phyloP scores from a whole-genome alignment of 2,797 vertebrate species.

The Erethizon dorsatum region DNA sequence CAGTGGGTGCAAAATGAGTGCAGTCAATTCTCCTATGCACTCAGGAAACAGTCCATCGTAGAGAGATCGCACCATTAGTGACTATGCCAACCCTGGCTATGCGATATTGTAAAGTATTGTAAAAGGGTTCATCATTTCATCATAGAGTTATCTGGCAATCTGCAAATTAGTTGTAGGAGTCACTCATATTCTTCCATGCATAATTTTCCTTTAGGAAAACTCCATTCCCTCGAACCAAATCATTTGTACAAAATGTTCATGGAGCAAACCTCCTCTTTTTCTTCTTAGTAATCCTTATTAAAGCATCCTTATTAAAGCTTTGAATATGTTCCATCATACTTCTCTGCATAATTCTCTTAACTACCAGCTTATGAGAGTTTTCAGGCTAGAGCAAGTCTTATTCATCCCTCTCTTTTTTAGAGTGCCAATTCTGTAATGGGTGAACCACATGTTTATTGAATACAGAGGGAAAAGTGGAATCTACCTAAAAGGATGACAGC shows the following conservation, averaged over 20 bases:
- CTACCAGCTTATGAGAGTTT: neutral
- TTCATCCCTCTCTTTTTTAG: neutral
- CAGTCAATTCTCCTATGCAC: neutral
- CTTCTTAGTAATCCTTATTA: neutral
- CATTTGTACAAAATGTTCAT: neutral
- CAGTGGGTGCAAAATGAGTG: neutral
- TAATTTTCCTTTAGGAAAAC: neutral
- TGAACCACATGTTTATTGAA: neutral
- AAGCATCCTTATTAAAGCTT: neutral
- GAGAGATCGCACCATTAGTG: neutral
- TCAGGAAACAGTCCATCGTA: neutral
- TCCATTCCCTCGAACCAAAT: neutral
- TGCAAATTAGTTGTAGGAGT: neutral
- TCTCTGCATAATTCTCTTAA: neutral
- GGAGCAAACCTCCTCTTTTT: neutral
- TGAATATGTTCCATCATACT: neutral
- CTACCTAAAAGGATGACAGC: neutral
- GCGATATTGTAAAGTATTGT: neutral
- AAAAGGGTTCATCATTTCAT: neutral
- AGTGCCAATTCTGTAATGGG: neutral
- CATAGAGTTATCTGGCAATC: neutral
- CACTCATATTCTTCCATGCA: neutral
- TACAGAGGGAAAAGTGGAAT: neutral
- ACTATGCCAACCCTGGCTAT: too few species aligned
- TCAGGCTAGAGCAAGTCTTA: neutral